Evolutionary conservation across 1,140 invertebrate genomes (phyloP).

Genomic region (Zeugodacus cucurbitae): DNA sequence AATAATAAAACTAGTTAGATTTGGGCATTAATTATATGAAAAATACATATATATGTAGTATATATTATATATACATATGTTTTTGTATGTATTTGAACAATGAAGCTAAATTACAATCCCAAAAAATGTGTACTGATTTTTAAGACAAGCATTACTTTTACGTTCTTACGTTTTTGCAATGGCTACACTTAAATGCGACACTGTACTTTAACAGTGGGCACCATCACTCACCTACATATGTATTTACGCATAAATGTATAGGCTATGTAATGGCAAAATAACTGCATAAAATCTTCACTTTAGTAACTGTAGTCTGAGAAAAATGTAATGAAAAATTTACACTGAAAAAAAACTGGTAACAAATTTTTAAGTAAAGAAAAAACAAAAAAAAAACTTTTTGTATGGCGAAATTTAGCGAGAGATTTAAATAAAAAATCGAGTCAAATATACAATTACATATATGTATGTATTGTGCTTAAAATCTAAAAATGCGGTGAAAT

Average conservation of each 20-base stretch:
- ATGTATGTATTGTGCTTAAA: background rate
- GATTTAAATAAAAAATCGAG: background rate
- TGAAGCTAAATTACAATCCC: background rate
- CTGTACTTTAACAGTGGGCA: background rate
- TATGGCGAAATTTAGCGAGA: background rate
- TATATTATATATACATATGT: background rate
- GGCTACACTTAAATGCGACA: background rate
- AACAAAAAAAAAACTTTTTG: background rate
- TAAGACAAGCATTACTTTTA: background rate
- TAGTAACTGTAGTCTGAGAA: background rate
- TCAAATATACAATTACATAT: background rate
- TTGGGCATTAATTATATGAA: background rate
- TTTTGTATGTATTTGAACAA: background rate
- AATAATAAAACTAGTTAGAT: background rate
- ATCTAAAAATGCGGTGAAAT: background rate
- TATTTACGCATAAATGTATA: background rate
- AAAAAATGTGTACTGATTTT: constrained; percentile 30
- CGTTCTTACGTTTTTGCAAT: background rate
- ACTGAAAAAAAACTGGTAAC: background rate
- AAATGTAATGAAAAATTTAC: background rate
- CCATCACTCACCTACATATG: too few species aligned
- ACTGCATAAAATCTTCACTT: background rate
- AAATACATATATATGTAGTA: background rate
- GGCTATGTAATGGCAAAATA: background rate
- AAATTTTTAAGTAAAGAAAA: background rate